These are phyloP conservation scores for Peromyscus melanophrys DNA, from an alignment of 2,797 vertebrate genomes.

Conservation along the genomic window DNA sequence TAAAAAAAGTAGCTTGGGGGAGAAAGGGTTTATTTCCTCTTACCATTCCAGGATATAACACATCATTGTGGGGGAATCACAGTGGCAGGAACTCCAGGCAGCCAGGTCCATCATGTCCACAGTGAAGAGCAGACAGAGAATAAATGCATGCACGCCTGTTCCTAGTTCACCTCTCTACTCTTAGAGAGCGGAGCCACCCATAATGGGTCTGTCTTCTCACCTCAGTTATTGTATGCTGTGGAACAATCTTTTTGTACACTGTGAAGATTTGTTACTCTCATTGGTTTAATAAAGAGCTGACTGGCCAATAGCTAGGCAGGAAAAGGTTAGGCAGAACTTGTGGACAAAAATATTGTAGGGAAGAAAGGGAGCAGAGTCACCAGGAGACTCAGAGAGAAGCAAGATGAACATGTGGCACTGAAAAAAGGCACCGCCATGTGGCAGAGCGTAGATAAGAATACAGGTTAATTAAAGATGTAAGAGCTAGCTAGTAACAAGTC, in stretches of 20 bases:
- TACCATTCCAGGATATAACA: too few species aligned
- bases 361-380: not conserved
- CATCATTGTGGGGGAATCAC: not conserved
- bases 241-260: not conserved
- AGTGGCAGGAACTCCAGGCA: not conserved
- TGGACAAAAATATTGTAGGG: not conserved
- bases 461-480: not conserved
- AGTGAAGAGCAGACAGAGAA: not conserved
- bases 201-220: not conserved
- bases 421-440: not conserved
- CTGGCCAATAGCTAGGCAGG: not conserved
- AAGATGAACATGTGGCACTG: too few species aligned
- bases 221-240: not conserved
- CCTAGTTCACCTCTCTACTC: not conserved
- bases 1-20: not conserved
- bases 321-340: not conserved
- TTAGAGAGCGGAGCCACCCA: not conserved
- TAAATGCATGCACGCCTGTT: not conserved
- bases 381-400: not conserved
- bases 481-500: not conserved
- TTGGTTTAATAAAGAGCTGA: not conserved
- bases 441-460: not conserved
- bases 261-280: not conserved
- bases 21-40: not conserved
- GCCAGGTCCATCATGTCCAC: not conserved